These are phyloP conservation scores for Hydractinia echinata DNA, from an alignment of 30 jellyfish, hydroid and myxozoan genomes.

Conservation along the genomic window DNA sequence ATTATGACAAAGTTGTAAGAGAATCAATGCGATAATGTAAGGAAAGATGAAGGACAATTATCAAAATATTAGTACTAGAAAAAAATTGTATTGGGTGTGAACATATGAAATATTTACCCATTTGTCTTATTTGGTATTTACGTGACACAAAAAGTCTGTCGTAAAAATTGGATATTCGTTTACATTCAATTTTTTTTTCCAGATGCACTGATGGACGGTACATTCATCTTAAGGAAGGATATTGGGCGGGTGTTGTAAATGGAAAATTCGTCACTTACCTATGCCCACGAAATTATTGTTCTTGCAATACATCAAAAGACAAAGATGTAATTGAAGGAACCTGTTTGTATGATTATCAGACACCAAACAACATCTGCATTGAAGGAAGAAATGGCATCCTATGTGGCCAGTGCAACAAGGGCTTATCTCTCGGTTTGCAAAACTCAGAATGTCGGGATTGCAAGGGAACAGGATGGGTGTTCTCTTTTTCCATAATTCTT, in stretches of 20 bases:
- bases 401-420: neutral
- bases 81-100: too few species aligned
- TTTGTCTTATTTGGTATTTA: too few species aligned
- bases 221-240: slow-evolving; percentile 9
- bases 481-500: neutral
- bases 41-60: too few species aligned
- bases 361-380: neutral
- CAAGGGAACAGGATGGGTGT: neutral
- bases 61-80: too few species aligned
- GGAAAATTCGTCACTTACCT: neutral
- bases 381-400: neutral
- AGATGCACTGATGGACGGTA: neutral
- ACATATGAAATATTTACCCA: too few species aligned
- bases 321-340: neutral
- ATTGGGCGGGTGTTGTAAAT: neutral
- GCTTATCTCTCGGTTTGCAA: neutral
- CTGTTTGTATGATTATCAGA: neutral
- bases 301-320: neutral
- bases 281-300: slow-evolving; percentile 10
- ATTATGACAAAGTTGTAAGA: too few species aligned
- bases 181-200: neutral
- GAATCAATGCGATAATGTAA: too few species aligned
- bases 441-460: slow-evolving; percentile 5
- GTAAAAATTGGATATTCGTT: too few species aligned
- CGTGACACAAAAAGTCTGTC: too few species aligned